Evolutionary conservation across 2,797 vertebrate genomes (phyloP).

Genomic region (Onychomys torridus): DNA sequence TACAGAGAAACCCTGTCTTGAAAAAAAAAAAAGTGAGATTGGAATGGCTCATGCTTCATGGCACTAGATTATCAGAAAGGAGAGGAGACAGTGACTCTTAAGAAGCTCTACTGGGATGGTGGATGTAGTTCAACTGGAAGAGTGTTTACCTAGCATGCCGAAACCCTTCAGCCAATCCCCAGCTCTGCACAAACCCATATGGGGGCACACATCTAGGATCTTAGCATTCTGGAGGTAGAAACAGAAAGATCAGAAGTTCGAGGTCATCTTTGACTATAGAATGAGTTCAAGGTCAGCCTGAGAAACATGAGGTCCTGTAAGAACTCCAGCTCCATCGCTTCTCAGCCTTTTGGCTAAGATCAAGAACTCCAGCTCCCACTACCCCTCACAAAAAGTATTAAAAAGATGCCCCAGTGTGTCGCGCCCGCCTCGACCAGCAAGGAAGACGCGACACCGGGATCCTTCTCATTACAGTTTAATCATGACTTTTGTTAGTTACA

Average conservation of each 20-base stretch:
- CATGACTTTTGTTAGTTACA: too few relatives aligned
- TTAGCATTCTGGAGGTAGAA: not conserved
- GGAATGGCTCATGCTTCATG: slow-evolving; percentile 22
- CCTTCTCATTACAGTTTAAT: too few relatives aligned
- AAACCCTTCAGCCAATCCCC: not conserved
- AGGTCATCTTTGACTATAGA: not conserved
- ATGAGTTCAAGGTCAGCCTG: not conserved
- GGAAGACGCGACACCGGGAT: too few relatives aligned
- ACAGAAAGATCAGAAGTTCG: not conserved
- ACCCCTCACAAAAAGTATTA: not conserved
- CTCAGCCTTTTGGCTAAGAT: too few relatives aligned
- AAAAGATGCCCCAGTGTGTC: not conserved
- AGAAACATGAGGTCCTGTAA: not conserved
- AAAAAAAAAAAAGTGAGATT: too few relatives aligned
- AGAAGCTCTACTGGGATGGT: not conserved
- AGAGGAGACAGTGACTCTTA: not conserved
- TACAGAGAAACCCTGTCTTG: too few relatives aligned
- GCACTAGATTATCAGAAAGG: not conserved
- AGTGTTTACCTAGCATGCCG: not conserved
- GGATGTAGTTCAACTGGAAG: not conserved
- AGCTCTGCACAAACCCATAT: not conserved
- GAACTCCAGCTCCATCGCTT: not conserved
- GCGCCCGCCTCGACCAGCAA: too few relatives aligned
- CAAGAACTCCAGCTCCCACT: not conserved
- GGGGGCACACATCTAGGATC: not conserved